Conservation (phyloP, 2,888 invertebrate genomes). For the Nysson spinosus region DNA sequence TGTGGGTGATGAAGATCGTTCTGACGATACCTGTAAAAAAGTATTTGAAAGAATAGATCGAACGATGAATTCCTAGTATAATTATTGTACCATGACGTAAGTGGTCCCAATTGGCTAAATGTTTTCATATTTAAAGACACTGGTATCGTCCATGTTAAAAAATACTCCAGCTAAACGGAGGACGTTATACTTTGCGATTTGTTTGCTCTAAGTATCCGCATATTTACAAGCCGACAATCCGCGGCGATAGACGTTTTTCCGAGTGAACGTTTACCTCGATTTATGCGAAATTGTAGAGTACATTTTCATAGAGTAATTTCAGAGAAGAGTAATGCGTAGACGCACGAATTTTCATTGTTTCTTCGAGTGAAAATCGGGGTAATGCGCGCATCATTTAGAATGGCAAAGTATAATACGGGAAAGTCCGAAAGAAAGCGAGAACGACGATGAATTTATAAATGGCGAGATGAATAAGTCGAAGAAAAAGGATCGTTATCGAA, state of each 20-base stretch:
- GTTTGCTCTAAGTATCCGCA: no score
- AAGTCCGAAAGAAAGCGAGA: slow-evolving; percentile 3
- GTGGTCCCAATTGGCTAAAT: no score
- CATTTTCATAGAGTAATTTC: slow-evolving; percentile 15
- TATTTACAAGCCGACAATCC: no score
- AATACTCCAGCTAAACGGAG: no score
- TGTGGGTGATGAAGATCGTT: not conserved
- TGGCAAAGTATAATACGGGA: slow-evolving; percentile 5
- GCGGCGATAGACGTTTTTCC: slow-evolving; percentile 12
- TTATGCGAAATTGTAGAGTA: slow-evolving; percentile 2
- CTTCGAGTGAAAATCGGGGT: slow-evolving; percentile 4
- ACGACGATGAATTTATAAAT: slow-evolving; percentile 20
- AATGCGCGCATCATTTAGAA: not conserved
- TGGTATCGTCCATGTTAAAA: no score
- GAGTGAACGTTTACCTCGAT: not conserved
- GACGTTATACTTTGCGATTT: no score
- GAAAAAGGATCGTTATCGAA: no score
- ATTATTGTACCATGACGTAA: no score
- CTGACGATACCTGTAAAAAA: not conserved
- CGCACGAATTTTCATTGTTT: slow-evolving; percentile 13
- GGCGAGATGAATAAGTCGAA: no score
- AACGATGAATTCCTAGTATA: no score
- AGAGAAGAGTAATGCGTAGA: slow-evolving; percentile 11
- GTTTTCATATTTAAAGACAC: no score
- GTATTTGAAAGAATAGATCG: no score